Conservation (phyloP, 1,140 invertebrate species). For the Fopius arisanus region DNA sequence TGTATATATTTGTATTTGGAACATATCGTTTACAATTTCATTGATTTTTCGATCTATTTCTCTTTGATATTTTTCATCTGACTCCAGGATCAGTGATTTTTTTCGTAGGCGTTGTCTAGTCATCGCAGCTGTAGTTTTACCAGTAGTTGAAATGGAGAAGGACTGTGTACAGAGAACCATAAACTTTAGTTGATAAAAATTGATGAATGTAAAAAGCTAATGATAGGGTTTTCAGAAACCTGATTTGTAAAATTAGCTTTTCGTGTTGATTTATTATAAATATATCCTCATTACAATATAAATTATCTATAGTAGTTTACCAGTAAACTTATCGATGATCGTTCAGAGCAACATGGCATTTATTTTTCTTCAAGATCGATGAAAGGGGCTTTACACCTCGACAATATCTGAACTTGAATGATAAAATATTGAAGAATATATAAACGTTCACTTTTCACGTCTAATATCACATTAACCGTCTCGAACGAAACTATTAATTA, state of each 20-base stretch:
- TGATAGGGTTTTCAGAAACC: not conserved
- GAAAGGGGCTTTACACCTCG: not conserved
- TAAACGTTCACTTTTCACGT: constrained; percentile 9
- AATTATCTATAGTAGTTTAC: constrained; percentile 7
- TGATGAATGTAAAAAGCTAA: not conserved
- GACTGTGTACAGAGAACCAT: not conserved
- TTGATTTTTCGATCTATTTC: not conserved
- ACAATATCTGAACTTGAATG: not conserved
- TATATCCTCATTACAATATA: constrained; percentile 23
- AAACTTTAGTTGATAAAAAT: not conserved
- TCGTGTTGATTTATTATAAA: constrained; percentile 21
- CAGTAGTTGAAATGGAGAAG: not conserved
- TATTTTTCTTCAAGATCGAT: not conserved
- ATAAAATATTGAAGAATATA: constrained; percentile 6
- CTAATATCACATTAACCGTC: constrained; percentile 32
- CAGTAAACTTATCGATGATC: not conserved
- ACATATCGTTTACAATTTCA: not conserved
- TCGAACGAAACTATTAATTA: constrained; percentile 23
- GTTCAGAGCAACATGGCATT: not conserved
- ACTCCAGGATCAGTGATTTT: not conserved
- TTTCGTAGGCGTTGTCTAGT: not conserved
- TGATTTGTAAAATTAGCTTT: constrained; percentile 5
- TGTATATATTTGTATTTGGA: not conserved
- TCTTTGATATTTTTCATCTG: not conserved
- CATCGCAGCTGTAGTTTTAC: not conserved